A percentile compares a stretch with the other conserved stretches of the same genome.
Conservation (phyloP, 2,797 vertebrate species). For the Moxostoma hubbsi region DNA sequence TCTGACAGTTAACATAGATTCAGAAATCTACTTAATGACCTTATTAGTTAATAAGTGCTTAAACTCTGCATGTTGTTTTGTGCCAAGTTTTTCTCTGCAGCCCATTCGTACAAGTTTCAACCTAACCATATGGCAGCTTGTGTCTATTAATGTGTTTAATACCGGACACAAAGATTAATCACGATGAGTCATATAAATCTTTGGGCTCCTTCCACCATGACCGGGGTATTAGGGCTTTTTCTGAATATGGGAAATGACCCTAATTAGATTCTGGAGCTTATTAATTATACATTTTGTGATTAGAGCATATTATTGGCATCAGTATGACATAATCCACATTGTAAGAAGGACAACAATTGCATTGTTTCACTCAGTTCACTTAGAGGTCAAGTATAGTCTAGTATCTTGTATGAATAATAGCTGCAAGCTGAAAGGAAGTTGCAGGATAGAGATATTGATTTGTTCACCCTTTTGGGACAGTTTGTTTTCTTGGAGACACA, state of each 20-base stretch:
- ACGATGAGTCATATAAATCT: slow-evolving; percentile 40
- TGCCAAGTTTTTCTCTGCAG: slow-evolving; percentile 35
- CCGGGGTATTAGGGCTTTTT: neutral
- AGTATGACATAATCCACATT: neutral
- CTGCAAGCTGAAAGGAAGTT: too few relatives aligned
- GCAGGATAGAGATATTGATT: neutral
- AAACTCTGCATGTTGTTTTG: slow-evolving; percentile 14
- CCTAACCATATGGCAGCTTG: slow-evolving; percentile 28
- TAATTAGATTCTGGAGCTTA: slow-evolving; percentile 28
- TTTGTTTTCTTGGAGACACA: slow-evolving; percentile 2
- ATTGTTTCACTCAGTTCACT: slow-evolving; percentile 2
- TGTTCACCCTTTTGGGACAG: neutral
- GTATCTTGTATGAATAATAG: too few relatives aligned
- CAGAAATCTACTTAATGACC: slow-evolving; percentile 42
- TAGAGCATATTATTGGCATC: slow-evolving; percentile 13
- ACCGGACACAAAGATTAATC: slow-evolving; percentile 50
- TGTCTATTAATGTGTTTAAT: slow-evolving; percentile 50
- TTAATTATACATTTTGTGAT: slow-evolving; percentile 9
- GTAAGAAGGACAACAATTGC: slow-evolving; percentile 9
- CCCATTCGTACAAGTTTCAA: slow-evolving; percentile 11
- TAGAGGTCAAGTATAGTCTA: too few relatives aligned
- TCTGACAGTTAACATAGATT: slow-evolving; percentile 21
- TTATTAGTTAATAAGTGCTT: slow-evolving; percentile 49
- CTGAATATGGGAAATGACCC: slow-evolving; percentile 37
- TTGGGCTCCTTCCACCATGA: slow-evolving; percentile 26